Evolutionary conservation across 2,888 invertebrate genomes (phyloP), one percentile per base, ranked within the genome.

Genomic region (Vannuccia rotundouncinata): DNA sequence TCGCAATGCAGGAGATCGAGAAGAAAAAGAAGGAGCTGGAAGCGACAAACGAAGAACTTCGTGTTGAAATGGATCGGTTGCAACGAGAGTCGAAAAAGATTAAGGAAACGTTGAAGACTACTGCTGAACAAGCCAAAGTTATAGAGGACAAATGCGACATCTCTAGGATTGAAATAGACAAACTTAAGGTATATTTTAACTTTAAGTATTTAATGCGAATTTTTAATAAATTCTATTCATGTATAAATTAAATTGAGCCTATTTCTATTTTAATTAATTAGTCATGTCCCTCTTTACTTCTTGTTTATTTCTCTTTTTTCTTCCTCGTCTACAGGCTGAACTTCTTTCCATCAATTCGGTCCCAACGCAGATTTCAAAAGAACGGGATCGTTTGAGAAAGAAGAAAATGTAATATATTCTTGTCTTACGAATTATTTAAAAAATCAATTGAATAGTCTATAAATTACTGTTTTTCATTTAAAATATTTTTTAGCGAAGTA

Each of bases 1-100:
- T n/a, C n/a, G n/a, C n/a, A n/a, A n/a, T n/a, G n/a, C 82, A 87
- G 86, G 87, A 88, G 82, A 83, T 87, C 10, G 87, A 88, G 81
- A 86, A 87, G 82, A 87, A 86, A 82, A 84, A 86, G 10, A 87
- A 87, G 79, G 85, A 87, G 79, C 83, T 88, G 28, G 86, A 87
- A 77, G 82, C 84, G 17, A 84, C 85, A 2, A 84, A 84, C 82
- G 85, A 85, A 45, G 88, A 88, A 27, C 83, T 88, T 83, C 84
- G 84, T 74, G 86, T 85, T 79, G 87, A 88, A 82, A 87, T 87
- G 31, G 84, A 83, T 10, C 87, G 87, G 78, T 82, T 86, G 29
- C 85, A 86, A 77, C 83, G 84, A 27, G 87, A 88, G 81, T 83
- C 83, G 0, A 87, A 86, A 79, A 86, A 85, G 25, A 82, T 88